Conservation (phyloP, 2,888 invertebrate genomes). For the Melipona beecheii region DNA sequence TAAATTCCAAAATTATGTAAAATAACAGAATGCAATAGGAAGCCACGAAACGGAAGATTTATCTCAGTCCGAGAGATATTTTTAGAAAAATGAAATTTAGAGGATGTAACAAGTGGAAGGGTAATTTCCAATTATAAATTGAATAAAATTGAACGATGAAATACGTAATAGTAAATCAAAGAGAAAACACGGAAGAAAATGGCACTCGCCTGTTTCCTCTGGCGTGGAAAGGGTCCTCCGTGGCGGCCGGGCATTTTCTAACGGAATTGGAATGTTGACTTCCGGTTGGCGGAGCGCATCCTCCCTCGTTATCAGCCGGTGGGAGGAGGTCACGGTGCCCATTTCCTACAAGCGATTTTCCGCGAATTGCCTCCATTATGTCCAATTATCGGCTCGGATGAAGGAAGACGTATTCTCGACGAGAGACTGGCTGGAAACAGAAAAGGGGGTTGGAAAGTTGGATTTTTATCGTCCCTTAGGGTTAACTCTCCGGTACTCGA, state of each 20-base stretch:
- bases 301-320: constrained; percentile 53
- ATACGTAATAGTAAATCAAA: background rate
- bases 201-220: constrained; percentile 15
- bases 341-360: constrained; percentile 82
- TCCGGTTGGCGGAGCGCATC: constrained; percentile 58
- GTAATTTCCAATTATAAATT: background rate
- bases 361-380: constrained; percentile 81
- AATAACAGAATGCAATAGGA: too few relatives aligned
- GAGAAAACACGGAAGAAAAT: background rate
- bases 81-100: too few relatives aligned
- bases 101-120: too few relatives aligned
- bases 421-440: constrained; percentile 18
- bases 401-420: constrained; percentile 67
- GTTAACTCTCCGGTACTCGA: background rate
- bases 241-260: constrained; percentile 34
- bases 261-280: constrained; percentile 61
- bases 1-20: too few relatives aligned
- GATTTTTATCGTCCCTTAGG: constrained; percentile 36
- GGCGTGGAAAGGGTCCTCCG: background rate
- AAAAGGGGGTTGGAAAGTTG: background rate
- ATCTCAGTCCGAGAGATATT: too few relatives aligned
- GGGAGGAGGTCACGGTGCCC: constrained; percentile 63
- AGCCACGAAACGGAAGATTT: too few relatives aligned
- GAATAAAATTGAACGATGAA: background rate
- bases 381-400: constrained; percentile 80